These are phyloP conservation scores for Sigmodon hispidus DNA, from an alignment of 2,113 vertebrate species.

Conservation along the genomic window DNA sequence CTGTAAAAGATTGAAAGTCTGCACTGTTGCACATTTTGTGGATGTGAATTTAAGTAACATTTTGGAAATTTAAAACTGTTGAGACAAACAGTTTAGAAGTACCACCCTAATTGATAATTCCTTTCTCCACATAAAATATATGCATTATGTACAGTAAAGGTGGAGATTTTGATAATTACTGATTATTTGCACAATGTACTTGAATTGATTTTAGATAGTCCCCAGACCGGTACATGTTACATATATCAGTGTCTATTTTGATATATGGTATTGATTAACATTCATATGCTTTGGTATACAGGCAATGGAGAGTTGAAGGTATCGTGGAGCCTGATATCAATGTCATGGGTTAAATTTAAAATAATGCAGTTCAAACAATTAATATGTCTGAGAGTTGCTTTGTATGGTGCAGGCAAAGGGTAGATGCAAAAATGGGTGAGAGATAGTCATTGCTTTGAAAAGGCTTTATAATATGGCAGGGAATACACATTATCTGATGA, in stretches of 20 bases:
- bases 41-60: constrained; percentile 3
- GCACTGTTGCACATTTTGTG: neutral
- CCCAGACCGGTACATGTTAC: neutral
- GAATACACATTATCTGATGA: neutral
- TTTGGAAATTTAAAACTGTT: constrained; percentile 26
- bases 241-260: neutral
- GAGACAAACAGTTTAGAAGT: constrained; percentile 38
- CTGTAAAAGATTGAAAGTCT: neutral
- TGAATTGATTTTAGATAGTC: constrained; percentile 53
- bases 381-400: neutral
- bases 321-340: neutral
- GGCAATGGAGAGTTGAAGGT: neutral
- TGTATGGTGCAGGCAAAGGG: neutral
- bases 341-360: neutral
- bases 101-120: neutral
- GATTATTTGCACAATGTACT: constrained; percentile 44
- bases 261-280: neutral
- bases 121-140: constrained; percentile 47
- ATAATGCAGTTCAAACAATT: neutral
- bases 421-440: neutral
- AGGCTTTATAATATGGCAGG: neutral
- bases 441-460: neutral
- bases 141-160: constrained; percentile 55
- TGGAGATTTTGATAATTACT: constrained; percentile 66
- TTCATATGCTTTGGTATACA: neutral